Evolutionary conservation across 2,797 vertebrate species (phyloP).

Genomic region (Crax fasciolata): DNA sequence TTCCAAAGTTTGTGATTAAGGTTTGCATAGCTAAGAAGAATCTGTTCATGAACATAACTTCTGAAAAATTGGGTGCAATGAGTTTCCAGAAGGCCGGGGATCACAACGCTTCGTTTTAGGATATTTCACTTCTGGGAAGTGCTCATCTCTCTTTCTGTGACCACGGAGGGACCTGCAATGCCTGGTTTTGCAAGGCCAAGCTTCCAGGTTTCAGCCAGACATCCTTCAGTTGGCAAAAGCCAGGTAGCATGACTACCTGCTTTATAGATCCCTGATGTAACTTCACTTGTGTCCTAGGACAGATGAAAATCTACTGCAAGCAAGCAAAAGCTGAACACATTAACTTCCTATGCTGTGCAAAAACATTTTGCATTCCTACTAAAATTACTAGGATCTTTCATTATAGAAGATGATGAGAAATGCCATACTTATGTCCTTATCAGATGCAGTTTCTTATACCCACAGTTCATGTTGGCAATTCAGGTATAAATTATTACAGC

Average conservation of each 20-base stretch:
- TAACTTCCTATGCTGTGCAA: accelerated
- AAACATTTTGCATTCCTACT: not conserved
- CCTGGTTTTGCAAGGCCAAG: not conserved
- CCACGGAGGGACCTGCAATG: not conserved
- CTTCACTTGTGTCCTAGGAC: not conserved
- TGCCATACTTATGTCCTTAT: not conserved
- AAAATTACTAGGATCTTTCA: not conserved
- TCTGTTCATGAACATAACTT: not conserved
- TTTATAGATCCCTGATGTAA: not conserved
- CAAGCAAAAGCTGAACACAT: not conserved
- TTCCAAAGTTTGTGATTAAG: not conserved
- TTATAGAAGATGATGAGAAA: not conserved
- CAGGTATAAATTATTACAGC: not conserved
- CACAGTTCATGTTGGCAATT: not conserved
- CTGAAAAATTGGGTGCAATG: accelerated
- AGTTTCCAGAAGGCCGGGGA: accelerated
- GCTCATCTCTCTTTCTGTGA: not conserved
- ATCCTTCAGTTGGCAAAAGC: accelerated
- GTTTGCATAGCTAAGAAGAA: not conserved
- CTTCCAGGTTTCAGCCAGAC: too few species aligned
- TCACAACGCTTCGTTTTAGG: not conserved
- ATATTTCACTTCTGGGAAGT: not conserved
- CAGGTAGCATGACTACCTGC: not conserved
- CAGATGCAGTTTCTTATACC: not conserved
- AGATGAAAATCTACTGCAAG: not conserved